These are phyloP conservation scores for Synaphobranchus kaupii DNA, from an alignment of 2,797 vertebrate genomes.

Conservation along the genomic window DNA sequence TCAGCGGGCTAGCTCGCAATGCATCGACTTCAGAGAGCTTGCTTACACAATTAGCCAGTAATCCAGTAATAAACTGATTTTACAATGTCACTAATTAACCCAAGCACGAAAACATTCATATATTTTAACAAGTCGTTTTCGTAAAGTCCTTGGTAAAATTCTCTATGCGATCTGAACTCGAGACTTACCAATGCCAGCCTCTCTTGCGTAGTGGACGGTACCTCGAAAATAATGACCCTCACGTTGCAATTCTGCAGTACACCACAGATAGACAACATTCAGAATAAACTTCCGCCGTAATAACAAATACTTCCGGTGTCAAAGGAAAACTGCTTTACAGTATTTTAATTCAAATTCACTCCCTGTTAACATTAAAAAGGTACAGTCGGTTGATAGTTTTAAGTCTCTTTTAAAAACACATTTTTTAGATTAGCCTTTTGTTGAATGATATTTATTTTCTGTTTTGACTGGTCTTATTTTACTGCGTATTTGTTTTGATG, in stretches of 20 bases:
- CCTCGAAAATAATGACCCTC: not conserved
- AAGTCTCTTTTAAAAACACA: too few relatives aligned
- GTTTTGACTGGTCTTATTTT: too few relatives aligned
- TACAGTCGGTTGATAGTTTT: too few relatives aligned
- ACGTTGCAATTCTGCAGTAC: not conserved
- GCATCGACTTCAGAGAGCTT: not conserved
- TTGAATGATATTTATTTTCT: too few relatives aligned
- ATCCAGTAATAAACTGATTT: not conserved
- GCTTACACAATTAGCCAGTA: not conserved
- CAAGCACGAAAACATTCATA: not conserved
- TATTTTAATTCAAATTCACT: not conserved
- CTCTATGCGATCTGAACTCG: not conserved
- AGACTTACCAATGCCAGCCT: not conserved
- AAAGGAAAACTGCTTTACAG: not conserved
- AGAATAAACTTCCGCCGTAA: not conserved
- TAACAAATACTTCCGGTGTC: not conserved
- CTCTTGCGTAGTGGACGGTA: not conserved
- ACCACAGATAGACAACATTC: slow-evolving; percentile 15
- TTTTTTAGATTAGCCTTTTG: too few relatives aligned
- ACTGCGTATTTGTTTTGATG: too few relatives aligned
- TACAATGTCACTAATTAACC: not conserved
- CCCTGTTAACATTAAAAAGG: too few relatives aligned
- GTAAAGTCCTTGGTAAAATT: not conserved
- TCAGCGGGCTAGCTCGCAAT: not conserved
- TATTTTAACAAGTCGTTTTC: not conserved